phyloP scores from a whole-genome alignment of 2,797 vertebrate genomes.

The Periophthalmus magnuspinnatus region DNA sequence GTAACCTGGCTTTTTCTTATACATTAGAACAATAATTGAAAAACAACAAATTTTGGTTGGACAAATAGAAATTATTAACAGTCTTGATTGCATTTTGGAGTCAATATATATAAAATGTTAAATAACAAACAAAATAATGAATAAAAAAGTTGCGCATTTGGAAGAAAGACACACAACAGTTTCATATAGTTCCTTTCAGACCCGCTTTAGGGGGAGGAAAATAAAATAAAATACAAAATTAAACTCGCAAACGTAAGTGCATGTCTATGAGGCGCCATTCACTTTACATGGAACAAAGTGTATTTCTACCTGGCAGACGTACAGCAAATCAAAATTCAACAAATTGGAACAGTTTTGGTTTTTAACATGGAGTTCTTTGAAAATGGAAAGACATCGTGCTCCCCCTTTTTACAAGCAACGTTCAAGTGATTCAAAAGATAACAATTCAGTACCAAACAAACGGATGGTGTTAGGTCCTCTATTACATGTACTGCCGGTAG shows the following conservation, averaged over 20 bases:
- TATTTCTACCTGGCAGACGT: slow-evolving; percentile 76
- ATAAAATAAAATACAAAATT: slow-evolving; percentile 43
- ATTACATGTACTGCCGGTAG: slow-evolving; percentile 77
- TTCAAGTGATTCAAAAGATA: slow-evolving; percentile 77
- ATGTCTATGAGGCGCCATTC: slow-evolving; percentile 80
- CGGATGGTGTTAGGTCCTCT: slow-evolving; percentile 76
- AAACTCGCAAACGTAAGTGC: slow-evolving; percentile 80
- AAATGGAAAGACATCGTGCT: slow-evolving; percentile 62
- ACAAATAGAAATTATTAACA: slow-evolving; percentile 88
- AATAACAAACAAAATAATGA: slow-evolving; percentile 78
- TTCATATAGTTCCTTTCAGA: slow-evolving; percentile 80
- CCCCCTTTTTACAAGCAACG: slow-evolving; percentile 45
- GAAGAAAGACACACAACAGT: slow-evolving; percentile 71
- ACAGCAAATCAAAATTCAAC: slow-evolving; percentile 47
- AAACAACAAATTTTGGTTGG: slow-evolving; percentile 82
- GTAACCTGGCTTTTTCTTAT: slow-evolving; percentile 80
- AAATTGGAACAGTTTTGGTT: slow-evolving; percentile 62
- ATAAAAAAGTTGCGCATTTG: slow-evolving; percentile 71
- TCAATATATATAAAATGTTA: slow-evolving; percentile 82
- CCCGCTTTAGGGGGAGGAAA: slow-evolving; percentile 72
- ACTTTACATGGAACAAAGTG: slow-evolving; percentile 76
- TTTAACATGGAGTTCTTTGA: slow-evolving; percentile 68
- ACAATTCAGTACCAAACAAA: slow-evolving; percentile 77
- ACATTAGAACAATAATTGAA: slow-evolving; percentile 81
- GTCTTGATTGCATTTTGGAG: slow-evolving; percentile 87